Evolutionary conservation across 2,113 vertebrate species (phyloP).

Genomic region (Rissa tridactyla): DNA sequence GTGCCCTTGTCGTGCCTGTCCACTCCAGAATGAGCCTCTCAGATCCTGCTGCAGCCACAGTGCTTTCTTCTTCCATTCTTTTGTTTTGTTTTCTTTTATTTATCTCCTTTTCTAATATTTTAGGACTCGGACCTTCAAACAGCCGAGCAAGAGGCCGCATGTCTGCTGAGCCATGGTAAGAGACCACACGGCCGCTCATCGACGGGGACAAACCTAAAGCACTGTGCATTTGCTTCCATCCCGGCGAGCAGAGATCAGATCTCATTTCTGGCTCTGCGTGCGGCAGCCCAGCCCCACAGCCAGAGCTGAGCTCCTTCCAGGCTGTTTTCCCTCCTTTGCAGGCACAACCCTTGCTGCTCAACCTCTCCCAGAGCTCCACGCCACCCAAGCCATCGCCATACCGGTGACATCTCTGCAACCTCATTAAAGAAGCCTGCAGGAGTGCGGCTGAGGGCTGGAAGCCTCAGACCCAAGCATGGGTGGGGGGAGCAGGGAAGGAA

Average conservation of each 20-base stretch:
- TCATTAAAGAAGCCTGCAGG: not conserved
- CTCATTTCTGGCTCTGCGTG: not conserved
- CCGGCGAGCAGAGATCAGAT: not conserved
- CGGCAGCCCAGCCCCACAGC: not conserved
- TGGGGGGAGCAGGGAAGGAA: not conserved
- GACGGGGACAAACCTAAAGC: not conserved
- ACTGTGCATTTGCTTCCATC: not conserved
- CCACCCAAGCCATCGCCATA: not conserved
- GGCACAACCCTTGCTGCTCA: not conserved
- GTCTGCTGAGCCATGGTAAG: not conserved
- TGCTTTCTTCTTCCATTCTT: not conserved
- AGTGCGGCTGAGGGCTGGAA: not conserved
- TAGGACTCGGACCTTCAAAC: not conserved
- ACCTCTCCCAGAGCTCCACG: not conserved
- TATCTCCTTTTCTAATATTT: not conserved
- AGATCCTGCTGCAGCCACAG: not conserved
- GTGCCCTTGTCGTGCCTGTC: not conserved
- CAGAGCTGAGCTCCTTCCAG: not conserved
- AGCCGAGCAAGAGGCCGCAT: not conserved
- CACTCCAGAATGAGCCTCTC: not conserved
- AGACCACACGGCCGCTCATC: not conserved
- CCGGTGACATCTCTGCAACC: accelerated
- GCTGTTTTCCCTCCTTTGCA: not conserved
- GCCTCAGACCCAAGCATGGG: not conserved
- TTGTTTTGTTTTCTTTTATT: not conserved